Evolutionary conservation across 2,888 invertebrate genomes (phyloP), one percentile per base, ranked within the genome.

Genomic region (Drosophila pegasa): DNA sequence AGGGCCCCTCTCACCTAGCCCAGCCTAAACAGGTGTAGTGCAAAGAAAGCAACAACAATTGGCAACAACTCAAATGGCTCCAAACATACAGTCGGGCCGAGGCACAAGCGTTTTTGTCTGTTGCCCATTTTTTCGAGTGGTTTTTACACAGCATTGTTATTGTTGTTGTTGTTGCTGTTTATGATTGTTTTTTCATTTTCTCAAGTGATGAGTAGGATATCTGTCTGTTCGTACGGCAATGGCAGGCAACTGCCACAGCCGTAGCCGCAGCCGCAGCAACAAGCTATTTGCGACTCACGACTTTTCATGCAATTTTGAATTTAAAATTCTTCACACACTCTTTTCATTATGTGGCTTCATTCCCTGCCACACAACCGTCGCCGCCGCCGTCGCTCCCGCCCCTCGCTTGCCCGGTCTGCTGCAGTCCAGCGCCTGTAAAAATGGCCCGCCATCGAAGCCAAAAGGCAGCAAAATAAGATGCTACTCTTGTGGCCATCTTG

Each of bases 141-240:
- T 70, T 87, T 87, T 88, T 86, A 73, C 83, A 79, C 88, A 69
- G 62, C 54, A 75, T 55, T 59, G 62, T 63, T 69, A 67, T 52
- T 63, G 57, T 47, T 59, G 63, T 47, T 70, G 55, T 47, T 66
- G 59, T 48, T 85, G 87, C 88, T 88, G 89, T 61, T 83, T 83
- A 89, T 84, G 89, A 87, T 89, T 85, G 83, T 88, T 89, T 85
- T 86, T 86, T 75, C 79, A 83, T 88, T 89, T 89, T 82, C 88
- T 87, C 88, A 87, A 87, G 86, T 87, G 86, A 88, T 89, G 86
- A 89, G 89, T 87, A 88, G 86, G 87, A 89, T 86, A 89, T 84
- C 85, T 84, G 89, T 88, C 83, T 77, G 88, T 43, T 75, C 57
- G 73, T 74, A 71, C 73, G 71, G 57, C 83, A 61, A 70, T 56